phyloP scores from a whole-genome alignment of 2,797 vertebrate genomes.

The Ctenopoma multispine region DNA sequence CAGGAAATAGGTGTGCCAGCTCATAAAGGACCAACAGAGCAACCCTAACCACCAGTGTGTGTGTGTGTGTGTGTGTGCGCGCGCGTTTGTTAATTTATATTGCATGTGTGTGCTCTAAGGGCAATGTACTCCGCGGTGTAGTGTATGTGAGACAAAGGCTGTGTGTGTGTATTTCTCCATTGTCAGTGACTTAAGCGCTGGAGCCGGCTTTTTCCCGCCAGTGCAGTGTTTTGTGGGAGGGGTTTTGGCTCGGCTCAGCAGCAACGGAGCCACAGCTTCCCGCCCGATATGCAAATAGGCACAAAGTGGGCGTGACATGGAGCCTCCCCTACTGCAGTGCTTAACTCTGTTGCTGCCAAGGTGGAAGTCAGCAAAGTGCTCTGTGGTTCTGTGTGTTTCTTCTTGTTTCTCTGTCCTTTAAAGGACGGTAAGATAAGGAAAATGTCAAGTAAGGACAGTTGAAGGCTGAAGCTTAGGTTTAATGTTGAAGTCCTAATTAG shows the following conservation, averaged over 20 bases:
- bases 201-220: constrained; percentile 84
- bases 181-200: constrained; percentile 57
- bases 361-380: neutral
- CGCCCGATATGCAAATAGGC: constrained; percentile 74
- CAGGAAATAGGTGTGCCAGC: constrained; percentile 61
- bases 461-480: neutral
- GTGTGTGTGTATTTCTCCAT: constrained; percentile 52
- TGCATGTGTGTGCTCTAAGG: neutral
- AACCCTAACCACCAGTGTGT: constrained; percentile 4
- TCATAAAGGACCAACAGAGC: constrained; percentile 42
- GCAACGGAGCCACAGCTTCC: constrained; percentile 73
- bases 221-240: constrained; percentile 79
- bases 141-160: constrained; percentile 53
- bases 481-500: neutral
- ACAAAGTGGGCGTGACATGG: constrained; percentile 32
- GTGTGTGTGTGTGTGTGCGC: neutral
- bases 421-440: neutral
- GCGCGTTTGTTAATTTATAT: no score
- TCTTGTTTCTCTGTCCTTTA: neutral
- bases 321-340: constrained; percentile 58
- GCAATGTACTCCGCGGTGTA: constrained; percentile 41
- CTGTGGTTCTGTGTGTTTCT: no score
- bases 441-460: neutral
- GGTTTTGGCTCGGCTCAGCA: constrained; percentile 54
- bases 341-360: constrained; percentile 73